Evolutionary conservation across 1,140 invertebrate species (phyloP), one percentile per base, ranked within the genome.

Genomic region (Ceratina australensis): DNA sequence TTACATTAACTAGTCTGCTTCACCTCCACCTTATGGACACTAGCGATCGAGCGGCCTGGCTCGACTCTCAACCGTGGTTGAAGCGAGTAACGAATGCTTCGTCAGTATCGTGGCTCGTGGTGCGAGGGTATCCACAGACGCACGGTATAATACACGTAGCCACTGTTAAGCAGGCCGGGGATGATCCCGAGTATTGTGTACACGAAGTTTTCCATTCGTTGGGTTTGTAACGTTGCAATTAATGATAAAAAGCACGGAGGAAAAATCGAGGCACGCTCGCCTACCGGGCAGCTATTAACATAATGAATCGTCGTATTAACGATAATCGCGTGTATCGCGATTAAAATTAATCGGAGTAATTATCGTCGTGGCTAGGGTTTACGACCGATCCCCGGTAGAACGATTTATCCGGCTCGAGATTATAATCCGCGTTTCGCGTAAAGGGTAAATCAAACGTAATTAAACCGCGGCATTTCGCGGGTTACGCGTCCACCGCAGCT

Each of bases 71-170:
- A 59, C 42, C n/a, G 56, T 47, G 50, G 47, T n/a, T 68, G 66
- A 80, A 80, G 76, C 76, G 72, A 84, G 83, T 80, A 84, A 82
- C 8, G 12, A 67, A 74, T 63, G 4, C 42, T 59, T 52, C 52
- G 16, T 56, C 65, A 73, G 65, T 42, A 42, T 42, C 24, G n/a
- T 26, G 75, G 60, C 28, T 74, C 24, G 33, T 42, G 33, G 33
- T 42, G 33, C 33, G 33, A 7, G 5, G 33, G 33, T 42, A 42
- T 42, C 7, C 33, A 42, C 10, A 42, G 5, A 42, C 3, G 10
- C 5, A 42, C 33, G n/a, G n/a, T n/a, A 42, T 42, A 42, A 5
- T 42, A 42, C 5, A 42, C 5, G 33, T 42, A 42, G 33, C 10
- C n/a, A n/a, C n/a, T n/a, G n/a, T n/a, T n/a, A n/a, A n/a, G n/a